Base-by-base conservation (phyloP, 2,888 invertebrate genomes). In the Stictocephala bisonia region DNA sequence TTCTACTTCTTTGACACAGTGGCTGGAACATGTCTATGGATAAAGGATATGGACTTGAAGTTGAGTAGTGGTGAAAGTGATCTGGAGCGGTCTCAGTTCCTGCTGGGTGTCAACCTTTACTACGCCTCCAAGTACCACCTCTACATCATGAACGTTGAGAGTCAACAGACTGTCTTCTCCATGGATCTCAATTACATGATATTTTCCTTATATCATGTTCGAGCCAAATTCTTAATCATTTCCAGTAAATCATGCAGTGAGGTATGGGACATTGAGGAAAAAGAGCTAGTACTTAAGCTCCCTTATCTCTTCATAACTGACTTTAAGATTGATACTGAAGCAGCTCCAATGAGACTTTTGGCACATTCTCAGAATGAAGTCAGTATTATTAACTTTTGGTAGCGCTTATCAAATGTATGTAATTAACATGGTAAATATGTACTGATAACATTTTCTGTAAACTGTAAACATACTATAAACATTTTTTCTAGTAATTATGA, bases 321-420 rank as follows among this genome's bases (percentile, higher is more conserved):
- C n/a, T 60, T 60, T 24, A 60, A 40, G 22, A 60, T 60, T 13
- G 35, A 60, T 18, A 24, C 60, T 40, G 40, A 60, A 11, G 60
- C 60, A 3, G 31, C 35, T 20, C 60, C 60, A 40, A 60, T 60
- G 35, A 35, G 60, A 60, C 26, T 60, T 7, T 20, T 60, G 11
- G 60, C 60, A 18, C 35, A 40, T 22, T 60, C 60, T 4, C 60
- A 60, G n/a, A 60, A 60, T 60, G 60, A 60, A 40, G 41, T 60
- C 40, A 40, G 60, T 40, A 40, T 60, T n/a, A 60, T 60, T 4
- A 60, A 60, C 20, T 60, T 60, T 40, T 60, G 60, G 60, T 60
- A 40, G 41, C n/a, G n/a, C n/a, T n/a, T n/a, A n/a, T n/a, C n/a
- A n/a, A n/a, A n/a, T n/a, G n/a, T n/a, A n/a, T n/a, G n/a, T n/a